Evolutionary conservation across 1,140 invertebrate genomes (phyloP), one percentile per base, ranked within the genome.

Genomic region (Drosophila dunni): DNA sequence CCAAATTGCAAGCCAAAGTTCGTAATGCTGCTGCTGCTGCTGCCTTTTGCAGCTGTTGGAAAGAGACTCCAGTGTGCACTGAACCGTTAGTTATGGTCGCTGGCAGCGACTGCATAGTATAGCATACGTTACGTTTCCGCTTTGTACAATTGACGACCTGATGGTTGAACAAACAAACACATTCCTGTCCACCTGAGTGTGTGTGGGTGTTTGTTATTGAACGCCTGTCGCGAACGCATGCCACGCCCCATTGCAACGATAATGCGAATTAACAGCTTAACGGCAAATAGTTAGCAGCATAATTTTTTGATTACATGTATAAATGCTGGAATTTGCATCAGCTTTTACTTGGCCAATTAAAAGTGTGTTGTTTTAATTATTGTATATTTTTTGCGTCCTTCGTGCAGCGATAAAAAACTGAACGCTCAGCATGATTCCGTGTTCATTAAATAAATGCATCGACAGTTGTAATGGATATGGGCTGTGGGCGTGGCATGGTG

Each of bases 11-110:
- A 85, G 81, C 74, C 72, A 75, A 81, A 85, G 74, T 81, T 80
- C 56, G 73, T 64, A 71, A 44, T 53, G 50, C 33, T 42, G 42
- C 40, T 53, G 50, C 33, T 42, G 42, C 40, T 46, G 54, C 34
- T 38, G 62, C 51, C 61, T 50, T 58, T 44, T 70, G 51, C 72
- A 63, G 42, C 62, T 57, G 69, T 48, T 53, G 53, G 42, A 29
- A 29, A 29, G 46, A 72, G 53, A 40, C 53, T 71, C 15, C 40
- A 17, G 76, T 83, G 79, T 79, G 83, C 83, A 89, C 40, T 83
- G 72, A 88, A 88, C 83, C 71, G 84, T 86, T 86, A 83, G 83
- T 89, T 86, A 86, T 86, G 83, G 70, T 80, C 64, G 79, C 68
- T 77, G 76, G 60, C 68, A 60, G 61, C 44, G 24, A 29, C 24